Conservation (phyloP, 2,888 invertebrate genomes). For the Netelia fuscicornis region DNA sequence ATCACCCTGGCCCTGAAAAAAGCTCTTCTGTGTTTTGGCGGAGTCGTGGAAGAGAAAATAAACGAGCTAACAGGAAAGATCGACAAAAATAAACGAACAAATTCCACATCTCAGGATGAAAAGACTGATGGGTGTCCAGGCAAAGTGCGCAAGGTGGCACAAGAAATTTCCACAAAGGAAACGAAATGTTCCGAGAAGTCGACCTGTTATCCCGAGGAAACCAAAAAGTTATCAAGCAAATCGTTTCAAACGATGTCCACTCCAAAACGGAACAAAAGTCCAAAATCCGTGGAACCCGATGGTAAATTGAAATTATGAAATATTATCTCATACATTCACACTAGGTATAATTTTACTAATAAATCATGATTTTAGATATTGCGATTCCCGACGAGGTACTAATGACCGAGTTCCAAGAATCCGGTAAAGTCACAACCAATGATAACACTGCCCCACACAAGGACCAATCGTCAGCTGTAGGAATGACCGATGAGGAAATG, state of each 20-base stretch:
- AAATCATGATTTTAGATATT: too few relatives aligned
- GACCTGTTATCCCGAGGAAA: background rate
- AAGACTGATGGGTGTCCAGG: background rate
- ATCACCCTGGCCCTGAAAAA: slow-evolving; percentile 73
- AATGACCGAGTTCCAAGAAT: slow-evolving; percentile 30
- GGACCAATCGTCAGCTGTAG: slow-evolving; percentile 53
- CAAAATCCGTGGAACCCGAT: slow-evolving; percentile 28
- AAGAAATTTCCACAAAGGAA: slow-evolving; percentile 11
- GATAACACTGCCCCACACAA: slow-evolving; percentile 43
- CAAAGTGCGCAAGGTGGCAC: background rate
- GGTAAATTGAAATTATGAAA: slow-evolving; percentile 32
- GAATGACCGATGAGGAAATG: slow-evolving; percentile 65
- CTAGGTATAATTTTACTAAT: too few relatives aligned
- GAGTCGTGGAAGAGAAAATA: slow-evolving; percentile 61
- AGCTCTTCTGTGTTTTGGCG: slow-evolving; percentile 73
- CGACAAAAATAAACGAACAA: slow-evolving; percentile 15
- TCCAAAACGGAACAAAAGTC: slow-evolving; percentile 45
- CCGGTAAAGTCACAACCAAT: background rate
- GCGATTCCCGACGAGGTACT: background rate
- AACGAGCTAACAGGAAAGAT: slow-evolving; percentile 18
- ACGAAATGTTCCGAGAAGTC: background rate
- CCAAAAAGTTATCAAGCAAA: slow-evolving; percentile 5
- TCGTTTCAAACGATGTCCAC: background rate
- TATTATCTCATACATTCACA: background rate
- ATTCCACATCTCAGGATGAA: slow-evolving; percentile 6